These are phyloP conservation scores for Allobates femoralis DNA, from an alignment of 2,797 vertebrate species.

Conservation along the genomic window DNA sequence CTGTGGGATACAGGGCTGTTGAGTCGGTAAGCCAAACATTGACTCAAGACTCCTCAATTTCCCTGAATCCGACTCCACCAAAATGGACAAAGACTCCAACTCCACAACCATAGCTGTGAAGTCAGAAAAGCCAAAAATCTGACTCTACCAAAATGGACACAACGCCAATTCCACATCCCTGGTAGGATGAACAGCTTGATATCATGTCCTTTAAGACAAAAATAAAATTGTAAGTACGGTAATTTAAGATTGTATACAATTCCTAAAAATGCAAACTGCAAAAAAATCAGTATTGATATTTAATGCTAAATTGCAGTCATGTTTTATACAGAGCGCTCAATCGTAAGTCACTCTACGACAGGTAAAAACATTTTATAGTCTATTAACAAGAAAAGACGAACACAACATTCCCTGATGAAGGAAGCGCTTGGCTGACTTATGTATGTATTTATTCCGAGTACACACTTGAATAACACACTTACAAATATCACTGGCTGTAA, in stretches of 20 bases:
- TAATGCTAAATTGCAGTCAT: neutral
- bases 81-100: no score
- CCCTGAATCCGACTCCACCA: no score
- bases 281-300: neutral
- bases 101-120: no score
- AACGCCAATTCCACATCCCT: no score
- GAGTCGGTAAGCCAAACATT: no score
- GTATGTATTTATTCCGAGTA: slow-evolving; percentile 52
- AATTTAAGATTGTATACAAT: neutral
- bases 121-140: no score
- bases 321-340: slow-evolving; percentile 10
- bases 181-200: neutral
- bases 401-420: slow-evolving; percentile 25
- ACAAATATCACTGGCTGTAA: slow-evolving; percentile 38
- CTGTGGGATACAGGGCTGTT: no score
- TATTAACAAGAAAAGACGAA: slow-evolving; percentile 24
- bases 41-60: no score
- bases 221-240: neutral
- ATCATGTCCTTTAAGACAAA: neutral
- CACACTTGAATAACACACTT: slow-evolving; percentile 42
- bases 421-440: slow-evolving; percentile 26
- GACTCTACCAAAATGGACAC: no score
- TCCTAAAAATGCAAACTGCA: neutral
- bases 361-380: slow-evolving; percentile 26
- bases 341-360: slow-evolving; percentile 16